phyloP scores from a whole-genome alignment of 2,113 vertebrate species.

The Trematocara marginatum region DNA sequence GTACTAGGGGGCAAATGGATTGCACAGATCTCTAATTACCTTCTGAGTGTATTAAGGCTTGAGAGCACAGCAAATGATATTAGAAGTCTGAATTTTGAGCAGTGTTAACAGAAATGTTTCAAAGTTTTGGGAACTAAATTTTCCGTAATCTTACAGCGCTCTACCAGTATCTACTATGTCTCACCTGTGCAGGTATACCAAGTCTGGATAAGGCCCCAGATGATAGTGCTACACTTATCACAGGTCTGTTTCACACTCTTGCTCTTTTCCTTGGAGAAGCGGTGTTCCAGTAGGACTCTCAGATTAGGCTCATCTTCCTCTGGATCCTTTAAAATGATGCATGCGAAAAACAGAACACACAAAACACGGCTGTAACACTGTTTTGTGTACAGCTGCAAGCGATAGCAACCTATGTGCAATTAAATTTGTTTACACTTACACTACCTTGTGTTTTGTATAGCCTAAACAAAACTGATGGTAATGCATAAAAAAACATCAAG shows the following conservation, averaged over 20 bases:
- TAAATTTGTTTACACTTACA: neutral
- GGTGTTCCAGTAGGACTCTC: slow-evolving; percentile 86
- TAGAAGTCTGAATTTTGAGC: neutral
- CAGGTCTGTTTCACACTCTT: slow-evolving; percentile 95
- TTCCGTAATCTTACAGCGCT: neutral
- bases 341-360: neutral
- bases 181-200: slow-evolving; percentile 98
- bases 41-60: neutral
- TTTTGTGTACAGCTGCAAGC: neutral
- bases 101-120: neutral
- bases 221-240: slow-evolving; percentile 91
- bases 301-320: slow-evolving; percentile 91
- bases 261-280: slow-evolving; percentile 97
- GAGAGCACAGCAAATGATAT: neutral
- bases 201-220: slow-evolving; percentile 98
- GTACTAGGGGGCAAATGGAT: neutral
- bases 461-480: neutral
- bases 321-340: slow-evolving; percentile 78
- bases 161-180: neutral
- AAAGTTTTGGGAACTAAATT: neutral
- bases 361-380: neutral
- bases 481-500: neutral
- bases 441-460: neutral
- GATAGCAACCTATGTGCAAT: neutral
- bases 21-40: neutral